Evolutionary conservation across 1,140 invertebrate genomes (phyloP), one percentile per base, ranked within the genome.

Genomic region (Drosophila seguyi): DNA sequence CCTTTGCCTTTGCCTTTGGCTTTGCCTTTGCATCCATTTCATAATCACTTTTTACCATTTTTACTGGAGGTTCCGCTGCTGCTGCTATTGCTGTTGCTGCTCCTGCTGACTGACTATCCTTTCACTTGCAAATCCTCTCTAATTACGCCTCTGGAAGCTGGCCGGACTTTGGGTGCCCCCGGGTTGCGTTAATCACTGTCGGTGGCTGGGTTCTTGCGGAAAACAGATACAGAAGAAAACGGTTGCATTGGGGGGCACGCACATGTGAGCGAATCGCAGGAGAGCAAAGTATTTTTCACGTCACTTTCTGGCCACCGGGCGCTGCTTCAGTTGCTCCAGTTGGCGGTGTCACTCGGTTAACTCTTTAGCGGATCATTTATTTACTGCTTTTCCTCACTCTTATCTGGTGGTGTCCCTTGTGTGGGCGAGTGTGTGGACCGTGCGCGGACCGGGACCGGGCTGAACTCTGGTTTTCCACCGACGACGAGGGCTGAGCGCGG

Each of bases 141-240:
- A 13, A 41, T 38, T 39, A 63, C 41, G 41, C 55, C 44, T 45
- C 74, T 60, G 20, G 34, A 45, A 39, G n/a, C 42, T 67, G 18
- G 20, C 52, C 52, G 34, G 50, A 36, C 44, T 74, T 47, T 13
- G 34, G 47, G 60, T 10, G 52, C 20, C 20, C 29, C 44, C 56
- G 44, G 39, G 56, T 48, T 69, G 41, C 44, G 48, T 68, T 66
- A 77, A 59, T 77, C 67, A 42, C 58, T 74, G 56, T 77, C 62
- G 47, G 52, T 68, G 57, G 61, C 58, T 73, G 58, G 74, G 63
- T 52, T 87, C 75, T 79, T 68, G 59, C 66, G 85, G 85, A 88
- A 90, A 90, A 88, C 85, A 88, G 85, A 88, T 88, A 88, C 85
- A 88, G 85, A 90, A 90, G 85, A 88, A 88, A 90, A 81, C 41